A percentile compares a stretch with the other conserved stretches of the same genome.
Evolutionary conservation across 2,888 invertebrate species (phyloP).

Genomic region (Andrena bucephala): DNA sequence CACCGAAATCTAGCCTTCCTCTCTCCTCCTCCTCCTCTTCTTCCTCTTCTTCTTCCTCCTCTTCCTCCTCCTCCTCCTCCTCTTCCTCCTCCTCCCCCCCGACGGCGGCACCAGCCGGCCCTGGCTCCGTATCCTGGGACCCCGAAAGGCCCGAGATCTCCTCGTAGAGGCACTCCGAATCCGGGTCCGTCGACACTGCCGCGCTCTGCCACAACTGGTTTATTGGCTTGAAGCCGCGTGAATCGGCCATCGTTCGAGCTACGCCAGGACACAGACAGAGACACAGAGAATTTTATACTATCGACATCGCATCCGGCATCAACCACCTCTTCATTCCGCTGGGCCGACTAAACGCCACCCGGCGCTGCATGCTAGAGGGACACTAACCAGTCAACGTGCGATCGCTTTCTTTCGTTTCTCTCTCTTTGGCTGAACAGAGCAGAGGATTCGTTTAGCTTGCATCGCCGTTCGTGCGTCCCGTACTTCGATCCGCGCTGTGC

Average conservation of each 20-base stretch:
- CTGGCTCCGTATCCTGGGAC: conserved; percentile 76
- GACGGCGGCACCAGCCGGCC: conserved; percentile 69
- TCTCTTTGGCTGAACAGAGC: neutral
- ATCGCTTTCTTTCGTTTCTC: conserved; percentile 18
- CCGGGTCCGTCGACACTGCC: conserved; percentile 81
- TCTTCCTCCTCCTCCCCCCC: conserved; percentile 78
- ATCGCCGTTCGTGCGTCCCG: neutral
- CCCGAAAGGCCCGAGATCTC: conserved; percentile 82
- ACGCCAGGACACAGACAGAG: conserved; percentile 66
- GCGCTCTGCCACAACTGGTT: conserved; percentile 83
- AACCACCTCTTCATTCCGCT: conserved; percentile 49
- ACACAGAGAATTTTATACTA: conserved; percentile 57
- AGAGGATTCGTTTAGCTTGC: neutral
- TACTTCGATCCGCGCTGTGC: conserved; percentile 2
- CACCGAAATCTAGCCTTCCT: conserved; percentile 66
- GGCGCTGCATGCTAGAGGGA: conserved; percentile 48
- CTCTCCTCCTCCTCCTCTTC: conserved; percentile 80
- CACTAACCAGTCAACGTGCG: conserved; percentile 54
- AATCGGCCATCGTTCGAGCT: conserved; percentile 84
- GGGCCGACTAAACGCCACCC: conserved; percentile 43
- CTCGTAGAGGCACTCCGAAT: conserved; percentile 84
- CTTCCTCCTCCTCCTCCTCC: conserved; percentile 72
- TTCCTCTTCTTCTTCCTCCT: conserved; percentile 81
- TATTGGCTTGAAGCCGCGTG: conserved; percentile 84
- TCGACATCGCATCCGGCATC: conserved; percentile 22